Percentiles rank a stretch among this genome's conserved stretches.
phyloP scores from a whole-genome alignment of 1,140 invertebrate species.

The Diprion similis region DNA sequence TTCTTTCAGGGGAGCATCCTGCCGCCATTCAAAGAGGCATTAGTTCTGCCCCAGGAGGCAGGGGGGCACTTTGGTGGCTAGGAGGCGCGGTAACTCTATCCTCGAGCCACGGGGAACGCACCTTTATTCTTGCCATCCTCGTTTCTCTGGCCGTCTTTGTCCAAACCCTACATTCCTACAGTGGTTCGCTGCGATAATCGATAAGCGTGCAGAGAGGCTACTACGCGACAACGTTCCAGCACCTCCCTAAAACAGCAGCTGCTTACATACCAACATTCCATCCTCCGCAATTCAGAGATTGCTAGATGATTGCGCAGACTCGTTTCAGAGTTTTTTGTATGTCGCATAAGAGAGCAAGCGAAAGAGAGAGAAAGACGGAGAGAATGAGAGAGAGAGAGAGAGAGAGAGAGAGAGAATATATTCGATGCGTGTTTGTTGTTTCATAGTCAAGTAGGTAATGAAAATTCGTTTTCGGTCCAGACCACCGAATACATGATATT shows the following conservation, averaged over 20 bases:
- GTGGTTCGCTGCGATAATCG: not conserved
- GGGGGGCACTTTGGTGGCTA: conserved; percentile 57
- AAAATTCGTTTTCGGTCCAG: no score
- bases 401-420: no score
- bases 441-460: no score
- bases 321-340: not conserved
- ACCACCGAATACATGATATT: no score
- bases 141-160: conserved; percentile 49
- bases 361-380: conserved; percentile 22
- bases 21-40: conserved; percentile 59
- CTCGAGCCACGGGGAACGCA: conserved; percentile 51
- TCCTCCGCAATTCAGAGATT: not conserved
- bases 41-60: conserved; percentile 56
- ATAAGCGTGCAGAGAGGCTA: not conserved
- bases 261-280: not conserved
- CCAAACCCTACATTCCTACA: conserved; percentile 31
- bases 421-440: no score
- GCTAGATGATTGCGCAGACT: conserved; percentile 7
- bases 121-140: conserved; percentile 50
- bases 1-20: conserved; percentile 54
- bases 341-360: conserved; percentile 21
- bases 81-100: conserved; percentile 54
- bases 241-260: conserved; percentile 4
- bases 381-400: conserved; percentile 22
- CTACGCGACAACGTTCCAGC: conserved; percentile 5